Percentiles rank a stretch among this genome's conserved stretches.
phyloP scores from a whole-genome alignment of 2,113 vertebrate genomes.

The Zosterops borbonicus region DNA sequence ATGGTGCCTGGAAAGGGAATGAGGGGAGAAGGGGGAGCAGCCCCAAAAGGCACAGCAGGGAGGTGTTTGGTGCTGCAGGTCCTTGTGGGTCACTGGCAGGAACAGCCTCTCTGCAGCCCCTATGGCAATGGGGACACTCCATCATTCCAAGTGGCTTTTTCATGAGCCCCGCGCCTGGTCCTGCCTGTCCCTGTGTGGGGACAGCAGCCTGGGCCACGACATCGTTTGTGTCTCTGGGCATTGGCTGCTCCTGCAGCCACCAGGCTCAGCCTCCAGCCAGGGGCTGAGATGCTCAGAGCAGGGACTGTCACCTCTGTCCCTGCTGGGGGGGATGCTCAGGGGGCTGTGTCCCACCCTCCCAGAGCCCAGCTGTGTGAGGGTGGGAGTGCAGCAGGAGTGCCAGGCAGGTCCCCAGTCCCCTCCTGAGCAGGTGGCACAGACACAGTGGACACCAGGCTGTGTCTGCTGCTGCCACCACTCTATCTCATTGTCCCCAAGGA shows the following conservation, averaged over 20 bases:
- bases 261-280: neutral
- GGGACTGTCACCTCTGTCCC: neutral
- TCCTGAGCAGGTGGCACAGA: neutral
- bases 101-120: neutral
- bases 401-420: neutral
- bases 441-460: neutral
- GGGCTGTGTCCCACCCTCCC: neutral
- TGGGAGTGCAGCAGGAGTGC: neutral
- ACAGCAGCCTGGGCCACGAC: neutral
- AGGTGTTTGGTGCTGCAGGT: neutral
- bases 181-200: neutral
- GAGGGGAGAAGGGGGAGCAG: neutral
- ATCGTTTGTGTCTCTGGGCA: neutral
- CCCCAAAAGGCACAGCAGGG: neutral
- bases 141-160: neutral
- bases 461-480: neutral
- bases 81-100: neutral
- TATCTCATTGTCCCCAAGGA: neutral
- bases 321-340: neutral
- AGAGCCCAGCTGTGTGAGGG: fast-evolving
- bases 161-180: neutral
- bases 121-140: fast-evolving
- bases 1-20: neutral
- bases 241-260: neutral
- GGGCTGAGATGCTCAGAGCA: neutral